Conservation (phyloP, 2,888 invertebrate species). For the Tridacna gigas region DNA sequence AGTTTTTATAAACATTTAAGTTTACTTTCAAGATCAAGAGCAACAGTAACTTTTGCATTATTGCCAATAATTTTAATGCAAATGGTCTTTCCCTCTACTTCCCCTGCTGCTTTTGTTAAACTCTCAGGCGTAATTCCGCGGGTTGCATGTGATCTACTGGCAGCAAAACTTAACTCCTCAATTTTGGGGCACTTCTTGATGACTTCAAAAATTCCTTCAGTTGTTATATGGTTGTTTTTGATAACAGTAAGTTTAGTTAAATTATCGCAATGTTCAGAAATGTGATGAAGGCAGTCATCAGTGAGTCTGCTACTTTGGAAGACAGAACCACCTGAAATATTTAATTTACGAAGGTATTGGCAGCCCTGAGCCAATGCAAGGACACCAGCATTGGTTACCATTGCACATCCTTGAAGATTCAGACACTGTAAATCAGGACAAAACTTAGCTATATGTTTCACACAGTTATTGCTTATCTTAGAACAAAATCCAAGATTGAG, state of each 20-base stretch:
- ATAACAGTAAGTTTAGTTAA: conserved; percentile 54
- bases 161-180: conserved; percentile 29
- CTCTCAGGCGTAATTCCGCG: conserved; percentile 37
- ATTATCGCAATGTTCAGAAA: conserved; percentile 57
- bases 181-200: conserved; percentile 49
- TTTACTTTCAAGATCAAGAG: conserved; percentile 1
- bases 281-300: conserved; percentile 53
- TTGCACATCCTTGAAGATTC: conserved; percentile 66
- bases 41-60: conserved; percentile 12
- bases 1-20: background rate
- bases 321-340: conserved; percentile 66
- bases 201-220: conserved; percentile 47
- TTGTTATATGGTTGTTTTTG: conserved; percentile 56
- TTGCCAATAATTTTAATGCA: conserved; percentile 38
- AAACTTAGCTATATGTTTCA: conserved; percentile 61
- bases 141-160: conserved; percentile 30
- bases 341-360: conserved; percentile 51
- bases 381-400: conserved; percentile 68
- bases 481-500: conserved; percentile 69
- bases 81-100: conserved; percentile 38
- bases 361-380: conserved; percentile 58
- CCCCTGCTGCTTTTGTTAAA: conserved; percentile 36
- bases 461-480: conserved; percentile 61
- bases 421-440: conserved; percentile 66
- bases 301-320: conserved; percentile 62